Evolutionary conservation across 2,888 invertebrate genomes (phyloP), one percentile per base, ranked within the genome.

Genomic region (Gasteruption jaculator): DNA sequence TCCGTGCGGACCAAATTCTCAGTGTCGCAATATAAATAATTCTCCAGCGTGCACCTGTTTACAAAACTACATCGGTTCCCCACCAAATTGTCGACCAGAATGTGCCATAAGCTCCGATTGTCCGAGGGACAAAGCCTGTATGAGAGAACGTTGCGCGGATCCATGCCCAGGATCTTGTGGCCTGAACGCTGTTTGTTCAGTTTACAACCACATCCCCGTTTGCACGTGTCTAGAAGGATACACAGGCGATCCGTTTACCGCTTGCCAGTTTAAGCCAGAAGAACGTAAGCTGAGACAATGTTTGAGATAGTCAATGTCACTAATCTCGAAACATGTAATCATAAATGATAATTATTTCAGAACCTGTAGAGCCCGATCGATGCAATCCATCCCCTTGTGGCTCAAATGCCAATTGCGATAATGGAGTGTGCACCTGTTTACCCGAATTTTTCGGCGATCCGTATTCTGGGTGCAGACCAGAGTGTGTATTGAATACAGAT

Each of bases 221-320:
- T 91, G 91, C 68, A 83, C 82, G 55, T 91, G 91, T 65, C 73
- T 81, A 53, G 79, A 81, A 48, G 85, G 85, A 56, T 89, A 83
- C 66, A 82, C 81, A 7, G 91, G 91, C 30, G 88, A 91, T 77
- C 89, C 91, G 47, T 89, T 89, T 71, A 80, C 79, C 56, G 84
- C 83, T 57, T 90, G 86, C 62, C n/a, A n/a, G n/a, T n/a, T n/a
- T n/a, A n/a, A n/a, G n/a, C n/a, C n/a, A n/a, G n/a, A n/a, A n/a
- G n/a, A n/a, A n/a, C n/a, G n/a, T n/a, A n/a, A n/a, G n/a, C n/a
- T n/a, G n/a, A n/a, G n/a, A n/a, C n/a, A n/a, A n/a, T n/a, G n/a
- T n/a, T n/a, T n/a, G n/a, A n/a, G n/a, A n/a, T n/a, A n/a, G n/a
- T n/a, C n/a, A n/a, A n/a, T n/a, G n/a, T n/a, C n/a, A n/a, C n/a